Conservation (phyloP, 2,888 invertebrate species). For the Hemistola chrysoprasaria region DNA sequence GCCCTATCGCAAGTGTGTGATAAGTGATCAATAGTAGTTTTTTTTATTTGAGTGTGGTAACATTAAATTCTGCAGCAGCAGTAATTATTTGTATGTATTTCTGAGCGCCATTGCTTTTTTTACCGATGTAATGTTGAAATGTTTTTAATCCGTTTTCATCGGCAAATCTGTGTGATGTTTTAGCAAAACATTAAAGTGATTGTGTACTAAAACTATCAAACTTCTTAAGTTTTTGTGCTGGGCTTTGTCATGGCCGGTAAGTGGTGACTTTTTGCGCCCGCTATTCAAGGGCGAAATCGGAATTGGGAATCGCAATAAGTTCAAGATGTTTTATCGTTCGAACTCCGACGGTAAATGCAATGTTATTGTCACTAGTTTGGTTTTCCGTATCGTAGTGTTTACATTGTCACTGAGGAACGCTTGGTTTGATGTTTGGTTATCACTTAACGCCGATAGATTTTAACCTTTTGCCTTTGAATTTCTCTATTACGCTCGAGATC, state of each 20-base stretch:
- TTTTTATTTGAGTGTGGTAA: constrained; percentile 49
- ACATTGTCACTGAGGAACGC: constrained; percentile 63
- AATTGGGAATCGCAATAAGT: constrained; percentile 79
- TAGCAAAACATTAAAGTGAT: constrained; percentile 76
- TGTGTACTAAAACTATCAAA: constrained; percentile 78
- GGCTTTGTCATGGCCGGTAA: constrained; percentile 92
- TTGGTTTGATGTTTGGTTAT: constrained; percentile 75
- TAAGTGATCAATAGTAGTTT: constrained; percentile 42
- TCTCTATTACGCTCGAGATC: constrained; percentile 52
- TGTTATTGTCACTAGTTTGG: constrained; percentile 80
- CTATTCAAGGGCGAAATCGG: constrained; percentile 82
- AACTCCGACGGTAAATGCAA: constrained; percentile 83
- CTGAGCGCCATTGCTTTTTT: constrained; percentile 82
- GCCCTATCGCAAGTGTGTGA: no score
- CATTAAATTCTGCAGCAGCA: constrained; percentile 75
- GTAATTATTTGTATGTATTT: constrained; percentile 78
- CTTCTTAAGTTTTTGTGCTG: constrained; percentile 81
- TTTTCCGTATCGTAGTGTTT: constrained; percentile 74
- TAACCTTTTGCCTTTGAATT: constrained; percentile 64
- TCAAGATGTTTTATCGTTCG: constrained; percentile 83
- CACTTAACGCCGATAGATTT: constrained; percentile 66
- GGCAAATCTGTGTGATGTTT: constrained; percentile 81
- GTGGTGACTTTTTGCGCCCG: constrained; percentile 84
- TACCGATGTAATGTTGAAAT: constrained; percentile 82
- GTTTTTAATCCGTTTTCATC: constrained; percentile 83